Base-by-base conservation (phyloP, 2,888 invertebrate species). In the Arctia plantaginis region DNA sequence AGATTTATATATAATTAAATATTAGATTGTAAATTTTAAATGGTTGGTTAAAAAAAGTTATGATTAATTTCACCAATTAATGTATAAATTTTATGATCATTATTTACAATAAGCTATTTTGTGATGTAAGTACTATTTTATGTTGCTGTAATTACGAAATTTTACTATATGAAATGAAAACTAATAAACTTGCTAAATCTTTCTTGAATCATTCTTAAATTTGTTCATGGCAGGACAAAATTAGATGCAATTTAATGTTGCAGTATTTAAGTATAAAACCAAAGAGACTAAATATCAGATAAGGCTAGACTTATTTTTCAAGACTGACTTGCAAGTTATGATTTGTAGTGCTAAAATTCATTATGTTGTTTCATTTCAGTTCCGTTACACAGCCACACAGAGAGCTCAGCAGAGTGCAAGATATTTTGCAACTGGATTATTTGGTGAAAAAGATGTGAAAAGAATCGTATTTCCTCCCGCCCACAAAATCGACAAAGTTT, bases 351-450 rank as follows among this genome's bases (percentile, higher is more conserved):
- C 27, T 23, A 15, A 20, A 33, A 33, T 23, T 51, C 8, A 69
- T 68, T 47, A 30, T 27, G 68, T 23, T 33, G 18, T 55, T 4
- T 1, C 59, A 70, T 95, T 96, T 79, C 94, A 98, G 97, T 98
- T 98, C 87, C 97, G 97, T 85, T 97, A 97, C 82, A 98, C 98
- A 30, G 96, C 97, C 2, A 98, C 98, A 1, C 97, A 98, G 88
- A 96, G 98, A 82, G 97, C 98, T 0, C 96, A 97, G 73, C 96
- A 97, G 85, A 98, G 98, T 91, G 98, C 98, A 0, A 96, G 96
- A 84, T 96, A 97, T 89, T 98, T 98, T 93, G 96, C 97, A 0
- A 95, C 97, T 71, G 98, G 98, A 0, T 91, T 98, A 66, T 98
- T 98, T 93, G 97, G 97, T 23, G 96, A 96, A 78, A 94, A 96